Base-by-base conservation (phyloP, 2,113 vertebrate genomes). In the Eudyptes chrysolophus region DNA sequence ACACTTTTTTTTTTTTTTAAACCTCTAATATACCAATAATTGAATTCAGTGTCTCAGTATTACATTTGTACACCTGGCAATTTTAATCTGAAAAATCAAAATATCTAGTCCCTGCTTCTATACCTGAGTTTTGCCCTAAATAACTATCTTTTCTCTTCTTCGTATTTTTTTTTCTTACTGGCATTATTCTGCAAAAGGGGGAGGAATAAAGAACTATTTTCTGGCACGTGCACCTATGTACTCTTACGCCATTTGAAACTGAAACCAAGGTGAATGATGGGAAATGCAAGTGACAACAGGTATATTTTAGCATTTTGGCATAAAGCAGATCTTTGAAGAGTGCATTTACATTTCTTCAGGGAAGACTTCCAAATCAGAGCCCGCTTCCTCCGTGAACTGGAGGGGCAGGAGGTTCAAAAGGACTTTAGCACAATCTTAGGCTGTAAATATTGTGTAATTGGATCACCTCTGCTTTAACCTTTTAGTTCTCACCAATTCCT, bases 381-480 rank as follows among this genome's bases (percentile, higher is more conserved):
- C 68, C 1, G 0, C 21, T 79, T 93, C 68, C n/a, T 68, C 61
- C 2, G 26, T 71, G 74, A 65, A 76, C 84, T 65, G 75, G 76
- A 88, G 75, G 83, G 61, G 46, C 69, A 74, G 58, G 52, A 84
- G 94, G 96, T 96, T 98, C 92, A 96, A 94, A 96, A 95, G 90
- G 86, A 98, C 84, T 94, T 83, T 30, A 90, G 86, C 75, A 92
- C 95, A 98, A 97, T 97, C 91, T 98, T 75, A 58, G 69, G 42
- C 87, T 95, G 87, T 95, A 98, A 98, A 98, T 97, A 96, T 95
- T 92, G 81, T 95, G 95, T 97, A 97, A 97, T 97, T 96, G 96
- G 92, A 97, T 96, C 87, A 92, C 87, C 97, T 97, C 86, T 66
- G 46, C 78, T 96, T 93, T 97, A 95, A 98, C 95, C 97, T 97